Conservation (phyloP, 2,113 vertebrate genomes). For the Xenopus tropicalis region UCB_Xtro_10.0 CM004449.2:110524001-110524500, state of each 20-base stretch:
- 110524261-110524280: background rate
- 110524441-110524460: too few relatives aligned
- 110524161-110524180: constrained; percentile 17
- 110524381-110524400: too few relatives aligned
- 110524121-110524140: constrained; percentile 32
- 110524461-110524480: too few relatives aligned
- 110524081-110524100: constrained; percentile 29
- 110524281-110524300: too few relatives aligned
- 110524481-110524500: too few relatives aligned
- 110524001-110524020: constrained; percentile 41
- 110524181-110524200: constrained; percentile 29
- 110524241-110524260: background rate
- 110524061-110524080: constrained; percentile 48
- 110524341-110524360: too few relatives aligned
- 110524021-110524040: constrained; percentile 31
- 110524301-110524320: too few relatives aligned
- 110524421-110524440: too few relatives aligned
- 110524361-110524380: too few relatives aligned
- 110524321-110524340: too few relatives aligned
- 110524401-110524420: too few relatives aligned
- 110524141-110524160: constrained; percentile 16
- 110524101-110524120: constrained; percentile 41
- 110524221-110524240: constrained; percentile 15
- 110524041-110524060: constrained; percentile 26
- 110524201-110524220: constrained; percentile 22